phyloP scores from a whole-genome alignment of 2,888 invertebrate genomes.

The Neoscelio sp. region DNA sequence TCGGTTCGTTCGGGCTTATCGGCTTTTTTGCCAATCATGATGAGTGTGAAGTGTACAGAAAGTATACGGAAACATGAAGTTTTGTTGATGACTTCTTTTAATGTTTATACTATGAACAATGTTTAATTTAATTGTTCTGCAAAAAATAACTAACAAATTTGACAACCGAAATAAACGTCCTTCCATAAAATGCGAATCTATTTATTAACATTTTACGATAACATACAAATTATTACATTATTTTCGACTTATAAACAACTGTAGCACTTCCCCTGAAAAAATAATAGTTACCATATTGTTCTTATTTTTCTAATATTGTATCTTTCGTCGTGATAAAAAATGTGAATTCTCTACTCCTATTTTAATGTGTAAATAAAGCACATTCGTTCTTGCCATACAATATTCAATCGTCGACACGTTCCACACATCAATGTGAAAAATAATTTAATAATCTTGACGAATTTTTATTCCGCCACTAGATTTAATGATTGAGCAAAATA shows the following conservation, averaged over 20 bases:
- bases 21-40: constrained; percentile 1
- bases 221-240: too few species aligned
- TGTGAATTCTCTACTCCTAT: constrained; percentile 23
- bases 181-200: too few species aligned
- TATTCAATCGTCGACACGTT: constrained; percentile 62
- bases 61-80: constrained; percentile 1
- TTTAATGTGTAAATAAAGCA: constrained; percentile 58
- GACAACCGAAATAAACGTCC: too few species aligned
- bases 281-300: background rate
- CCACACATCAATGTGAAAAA: constrained; percentile 69
- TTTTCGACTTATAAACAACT: too few species aligned
- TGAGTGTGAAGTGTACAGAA: constrained; percentile 3
- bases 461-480: constrained; percentile 77
- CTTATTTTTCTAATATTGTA: constrained; percentile 6
- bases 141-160: too few species aligned
- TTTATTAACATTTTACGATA: too few species aligned
- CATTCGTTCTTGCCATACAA: constrained; percentile 51
- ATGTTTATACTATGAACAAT: too few species aligned
- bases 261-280: too few species aligned
- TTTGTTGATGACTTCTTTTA: background rate
- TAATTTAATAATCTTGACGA: constrained; percentile 79
- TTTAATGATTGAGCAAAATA: constrained; percentile 80
- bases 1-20: constrained; percentile 5
- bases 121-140: too few species aligned
- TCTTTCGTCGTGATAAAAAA: background rate